phyloP scores from a whole-genome alignment of 1,140 invertebrate species.

The Drosophila elegans region DNA sequence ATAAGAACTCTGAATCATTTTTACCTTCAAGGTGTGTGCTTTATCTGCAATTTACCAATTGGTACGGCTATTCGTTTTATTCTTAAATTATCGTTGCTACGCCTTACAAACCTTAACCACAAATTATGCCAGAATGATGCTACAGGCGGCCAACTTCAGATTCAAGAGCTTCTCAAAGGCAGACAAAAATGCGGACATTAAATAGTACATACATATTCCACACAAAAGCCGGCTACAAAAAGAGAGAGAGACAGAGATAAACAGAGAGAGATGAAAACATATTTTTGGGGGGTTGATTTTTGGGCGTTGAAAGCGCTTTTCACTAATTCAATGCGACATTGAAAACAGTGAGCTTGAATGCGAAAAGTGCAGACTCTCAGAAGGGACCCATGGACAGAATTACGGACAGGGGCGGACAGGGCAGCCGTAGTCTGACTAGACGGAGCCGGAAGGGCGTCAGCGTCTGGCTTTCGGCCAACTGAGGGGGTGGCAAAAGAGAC shows the following conservation, averaged over 20 bases:
- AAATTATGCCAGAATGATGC: slow-evolving; percentile 70
- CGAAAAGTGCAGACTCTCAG: slow-evolving; percentile 48
- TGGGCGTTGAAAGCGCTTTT: slow-evolving; percentile 80
- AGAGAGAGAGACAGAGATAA: neutral
- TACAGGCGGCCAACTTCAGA: slow-evolving; percentile 60
- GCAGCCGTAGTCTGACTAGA: slow-evolving; percentile 56
- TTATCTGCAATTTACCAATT: slow-evolving; percentile 6
- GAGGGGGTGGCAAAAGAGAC: slow-evolving; percentile 20
- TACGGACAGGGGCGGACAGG: slow-evolving; percentile 7
- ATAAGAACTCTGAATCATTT: slow-evolving; percentile 14
- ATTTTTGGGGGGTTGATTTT: slow-evolving; percentile 77
- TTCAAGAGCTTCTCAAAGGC: slow-evolving; percentile 69
- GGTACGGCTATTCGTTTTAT: slow-evolving; percentile 2
- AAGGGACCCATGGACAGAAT: slow-evolving; percentile 14
- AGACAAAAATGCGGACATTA: slow-evolving; percentile 54
- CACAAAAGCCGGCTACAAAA: slow-evolving; percentile 50
- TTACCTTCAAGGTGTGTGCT: slow-evolving; percentile 14
- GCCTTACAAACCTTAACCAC: slow-evolving; percentile 42
- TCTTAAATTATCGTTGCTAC: slow-evolving; percentile 1
- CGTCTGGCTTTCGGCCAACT: slow-evolving; percentile 50
- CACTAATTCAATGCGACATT: slow-evolving; percentile 84
- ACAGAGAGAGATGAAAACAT: slow-evolving; percentile 23
- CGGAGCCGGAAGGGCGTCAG: slow-evolving; percentile 75
- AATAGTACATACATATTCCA: slow-evolving; percentile 18
- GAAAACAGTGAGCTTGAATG: slow-evolving; percentile 67